These are phyloP conservation scores for Rhyacichthys aspro DNA, from an alignment of 2,797 vertebrate genomes.

Conservation along the genomic window DNA sequence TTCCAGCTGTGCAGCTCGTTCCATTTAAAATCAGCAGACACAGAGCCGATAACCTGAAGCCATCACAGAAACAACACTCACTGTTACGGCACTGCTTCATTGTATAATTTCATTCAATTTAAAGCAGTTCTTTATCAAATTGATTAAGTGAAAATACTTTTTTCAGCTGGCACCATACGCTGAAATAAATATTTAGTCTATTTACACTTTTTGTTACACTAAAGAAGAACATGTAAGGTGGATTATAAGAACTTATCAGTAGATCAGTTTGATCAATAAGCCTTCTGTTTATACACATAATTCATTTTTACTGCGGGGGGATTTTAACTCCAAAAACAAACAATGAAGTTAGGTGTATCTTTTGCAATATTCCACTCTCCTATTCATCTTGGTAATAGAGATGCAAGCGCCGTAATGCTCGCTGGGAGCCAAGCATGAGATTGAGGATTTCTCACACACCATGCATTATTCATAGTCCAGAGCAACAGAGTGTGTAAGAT, in stretches of 20 bases:
- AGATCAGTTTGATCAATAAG: constrained; percentile 37
- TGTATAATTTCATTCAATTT: constrained; percentile 45
- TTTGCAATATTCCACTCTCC: constrained; percentile 91
- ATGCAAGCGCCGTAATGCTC: constrained; percentile 96
- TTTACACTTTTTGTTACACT: constrained; percentile 47
- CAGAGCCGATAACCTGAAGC: constrained; percentile 17
- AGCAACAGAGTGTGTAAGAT: constrained; percentile 99
- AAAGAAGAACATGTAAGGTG: constrained; percentile 44
- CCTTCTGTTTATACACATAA: constrained; percentile 43
- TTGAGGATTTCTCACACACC: constrained; percentile 89
- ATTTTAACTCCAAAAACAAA: constrained; percentile 89
- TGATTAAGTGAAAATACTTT: constrained; percentile 47
- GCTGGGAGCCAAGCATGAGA: constrained; percentile 98
- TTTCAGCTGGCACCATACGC: constrained; percentile 34
- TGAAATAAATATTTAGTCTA: constrained; percentile 29
- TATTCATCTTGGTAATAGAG: constrained; percentile 99
- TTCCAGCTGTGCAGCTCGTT: not conserved
- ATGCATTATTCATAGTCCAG: constrained; percentile 99
- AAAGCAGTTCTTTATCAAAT: constrained; percentile 43
- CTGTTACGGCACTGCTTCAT: constrained; percentile 21
- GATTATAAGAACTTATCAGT: constrained; percentile 42
- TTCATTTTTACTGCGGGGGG: constrained; percentile 65
- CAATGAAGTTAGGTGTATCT: constrained; percentile 92
- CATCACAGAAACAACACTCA: constrained; percentile 23
- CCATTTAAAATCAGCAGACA: constrained; percentile 37